These are phyloP conservation scores for Pseudorectes ferrugineus DNA, from an alignment of 2,113 vertebrate species.

Conservation along the genomic window DNA sequence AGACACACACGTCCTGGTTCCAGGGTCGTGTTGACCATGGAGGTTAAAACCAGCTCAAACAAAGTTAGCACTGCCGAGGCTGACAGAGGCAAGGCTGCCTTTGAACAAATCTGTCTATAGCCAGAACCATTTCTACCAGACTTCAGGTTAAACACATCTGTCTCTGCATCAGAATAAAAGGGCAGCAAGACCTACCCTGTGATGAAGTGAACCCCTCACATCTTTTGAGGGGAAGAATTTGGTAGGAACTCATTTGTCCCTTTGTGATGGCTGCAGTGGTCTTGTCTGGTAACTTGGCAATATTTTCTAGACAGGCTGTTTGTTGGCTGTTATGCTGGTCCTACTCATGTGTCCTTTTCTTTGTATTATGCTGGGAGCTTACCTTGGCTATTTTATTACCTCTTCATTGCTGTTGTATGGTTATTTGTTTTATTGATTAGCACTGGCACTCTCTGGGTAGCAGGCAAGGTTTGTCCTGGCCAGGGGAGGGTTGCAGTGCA, in stretches of 20 bases:
- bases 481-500: not conserved
- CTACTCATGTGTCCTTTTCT: not conserved
- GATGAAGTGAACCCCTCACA: not conserved
- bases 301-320: not conserved
- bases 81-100: not conserved
- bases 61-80: not conserved
- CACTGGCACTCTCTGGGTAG: not conserved
- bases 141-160: not conserved
- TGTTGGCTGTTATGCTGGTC: not conserved
- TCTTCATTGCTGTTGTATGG: not conserved
- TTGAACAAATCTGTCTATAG: not conserved
- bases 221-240: not conserved
- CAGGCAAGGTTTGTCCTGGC: not conserved
- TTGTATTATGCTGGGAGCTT: not conserved
- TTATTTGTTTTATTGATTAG: not conserved
- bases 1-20: not conserved
- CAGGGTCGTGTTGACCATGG: not conserved
- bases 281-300: not conserved
- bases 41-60: not conserved
- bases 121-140: not conserved
- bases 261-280: not conserved
- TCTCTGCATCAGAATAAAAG: not conserved
- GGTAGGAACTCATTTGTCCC: not conserved
- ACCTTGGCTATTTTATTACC: not conserved
- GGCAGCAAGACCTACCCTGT: not conserved